Conservation (phyloP, 2,113 vertebrate genomes). For the Gopherus evgoodei region DNA sequence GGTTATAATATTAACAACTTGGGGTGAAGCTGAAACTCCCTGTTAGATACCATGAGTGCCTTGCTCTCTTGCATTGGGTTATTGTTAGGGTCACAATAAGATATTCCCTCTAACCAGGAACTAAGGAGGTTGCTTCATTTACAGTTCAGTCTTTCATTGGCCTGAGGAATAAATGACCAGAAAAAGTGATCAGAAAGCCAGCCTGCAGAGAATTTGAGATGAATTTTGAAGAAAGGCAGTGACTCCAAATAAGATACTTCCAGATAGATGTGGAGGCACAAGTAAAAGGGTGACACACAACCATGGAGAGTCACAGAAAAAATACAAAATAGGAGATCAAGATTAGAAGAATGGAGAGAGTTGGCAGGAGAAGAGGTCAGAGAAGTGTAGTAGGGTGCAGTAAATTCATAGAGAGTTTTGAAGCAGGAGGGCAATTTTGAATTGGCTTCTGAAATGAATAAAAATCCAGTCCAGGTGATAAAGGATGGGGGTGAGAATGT, state of each 20-base stretch:
- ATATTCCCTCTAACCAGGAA: background rate
- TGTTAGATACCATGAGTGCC: background rate
- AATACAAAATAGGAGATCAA: background rate
- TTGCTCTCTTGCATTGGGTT: background rate
- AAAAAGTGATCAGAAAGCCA: background rate
- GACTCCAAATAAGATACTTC: background rate
- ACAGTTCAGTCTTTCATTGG: background rate
- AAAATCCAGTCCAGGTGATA: background rate
- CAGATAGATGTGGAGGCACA: background rate
- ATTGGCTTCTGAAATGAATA: constrained; percentile 5
- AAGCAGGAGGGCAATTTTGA: constrained; percentile 6
- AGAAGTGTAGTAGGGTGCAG: background rate
- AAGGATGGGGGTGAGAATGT: background rate
- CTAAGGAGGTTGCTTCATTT: background rate
- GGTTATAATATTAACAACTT: background rate
- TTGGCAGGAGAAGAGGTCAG: background rate
- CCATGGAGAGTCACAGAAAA: background rate
- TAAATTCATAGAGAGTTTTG: background rate
- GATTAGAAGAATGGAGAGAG: background rate
- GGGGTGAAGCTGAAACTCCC: background rate
- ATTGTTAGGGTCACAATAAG: background rate
- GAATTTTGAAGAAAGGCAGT: background rate
- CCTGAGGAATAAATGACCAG: background rate
- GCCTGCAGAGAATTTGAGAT: background rate
- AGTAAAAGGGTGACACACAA: background rate